phyloP scores from a whole-genome alignment of 2,797 vertebrate genomes.

The Micrastur ruficollis region DNA sequence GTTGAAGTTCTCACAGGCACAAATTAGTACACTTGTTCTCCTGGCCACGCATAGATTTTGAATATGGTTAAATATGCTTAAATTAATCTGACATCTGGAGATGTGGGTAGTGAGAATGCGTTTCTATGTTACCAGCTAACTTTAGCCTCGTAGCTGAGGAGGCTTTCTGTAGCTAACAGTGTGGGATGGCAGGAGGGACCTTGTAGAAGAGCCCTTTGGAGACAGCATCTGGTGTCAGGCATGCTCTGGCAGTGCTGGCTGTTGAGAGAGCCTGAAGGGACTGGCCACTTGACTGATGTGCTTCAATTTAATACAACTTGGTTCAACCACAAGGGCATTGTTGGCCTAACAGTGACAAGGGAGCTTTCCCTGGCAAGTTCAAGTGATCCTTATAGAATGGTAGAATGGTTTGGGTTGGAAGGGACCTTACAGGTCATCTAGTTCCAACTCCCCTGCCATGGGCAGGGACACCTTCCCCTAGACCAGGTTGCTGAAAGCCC shows the following conservation, averaged over 20 bases:
- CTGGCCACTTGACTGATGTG: neutral
- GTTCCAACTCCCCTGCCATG: too few relatives aligned
- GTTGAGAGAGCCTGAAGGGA: neutral
- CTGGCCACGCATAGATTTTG: neutral
- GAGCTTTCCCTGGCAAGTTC: neutral
- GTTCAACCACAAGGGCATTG: neutral
- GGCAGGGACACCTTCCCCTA: too few relatives aligned
- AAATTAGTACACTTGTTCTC: conserved; percentile 10
- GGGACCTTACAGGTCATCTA: too few relatives aligned
- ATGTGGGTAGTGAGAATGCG: conserved; percentile 60
- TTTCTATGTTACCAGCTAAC: conserved; percentile 60
- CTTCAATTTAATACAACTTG: neutral
- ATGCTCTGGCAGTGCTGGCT: neutral
- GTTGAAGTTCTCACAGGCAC: neutral
- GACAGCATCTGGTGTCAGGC: rapidly evolving
- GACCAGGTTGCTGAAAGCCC: too few relatives aligned
- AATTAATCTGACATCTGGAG: conserved; percentile 56
- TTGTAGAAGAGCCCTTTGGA: neutral
- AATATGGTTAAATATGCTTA: conserved; percentile 4
- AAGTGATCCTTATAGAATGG: neutral
- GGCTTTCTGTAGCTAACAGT: neutral
- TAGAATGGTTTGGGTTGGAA: too few relatives aligned
- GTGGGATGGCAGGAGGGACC: neutral
- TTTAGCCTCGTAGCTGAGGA: conserved; percentile 38
- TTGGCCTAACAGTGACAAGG: neutral